Conservation (phyloP, 2,797 vertebrate genomes). For the Epinephelus malabaricus region DNA sequence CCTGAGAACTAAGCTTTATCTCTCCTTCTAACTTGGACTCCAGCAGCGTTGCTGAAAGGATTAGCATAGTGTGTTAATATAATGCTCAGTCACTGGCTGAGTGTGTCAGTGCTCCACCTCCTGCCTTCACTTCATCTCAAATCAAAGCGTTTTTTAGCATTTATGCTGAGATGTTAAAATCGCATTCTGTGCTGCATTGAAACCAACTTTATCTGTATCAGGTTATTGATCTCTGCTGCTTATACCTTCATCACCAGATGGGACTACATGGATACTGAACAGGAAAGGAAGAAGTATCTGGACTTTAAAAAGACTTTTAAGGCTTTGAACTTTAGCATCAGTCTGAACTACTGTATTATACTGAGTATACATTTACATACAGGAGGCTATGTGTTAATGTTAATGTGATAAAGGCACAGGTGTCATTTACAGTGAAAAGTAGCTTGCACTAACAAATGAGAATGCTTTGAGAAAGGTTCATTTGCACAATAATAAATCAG, state of each 20-base stretch:
- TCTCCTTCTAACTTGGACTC: conserved; percentile 57
- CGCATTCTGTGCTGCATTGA: not conserved
- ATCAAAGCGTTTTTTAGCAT: conserved; percentile 58
- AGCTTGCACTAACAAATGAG: no score
- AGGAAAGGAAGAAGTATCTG: conserved; percentile 4
- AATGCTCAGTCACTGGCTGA: conserved; percentile 46
- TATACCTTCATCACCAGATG: conserved; percentile 46
- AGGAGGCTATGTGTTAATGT: not conserved
- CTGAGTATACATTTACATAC: not conserved
- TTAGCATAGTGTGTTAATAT: conserved; percentile 64
- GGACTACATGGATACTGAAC: conserved; percentile 42
- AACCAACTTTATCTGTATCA: conserved; percentile 31
- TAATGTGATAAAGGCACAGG: not conserved
- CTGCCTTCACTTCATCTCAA: conserved; percentile 34
- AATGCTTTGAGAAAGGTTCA: no score
- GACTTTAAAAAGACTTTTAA: not conserved
- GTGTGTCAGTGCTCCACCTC: conserved; percentile 34
- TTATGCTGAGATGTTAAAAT: conserved; percentile 49
- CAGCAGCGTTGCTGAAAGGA: conserved; percentile 65
- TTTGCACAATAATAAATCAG: no score
- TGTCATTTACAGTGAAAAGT: no score
- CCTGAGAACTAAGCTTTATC: conserved; percentile 50
- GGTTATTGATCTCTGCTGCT: conserved; percentile 57
- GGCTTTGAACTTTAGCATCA: not conserved
- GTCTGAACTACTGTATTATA: not conserved